Base-by-base conservation (phyloP, 2,113 vertebrate species). In the Heterotis niloticus region DNA sequence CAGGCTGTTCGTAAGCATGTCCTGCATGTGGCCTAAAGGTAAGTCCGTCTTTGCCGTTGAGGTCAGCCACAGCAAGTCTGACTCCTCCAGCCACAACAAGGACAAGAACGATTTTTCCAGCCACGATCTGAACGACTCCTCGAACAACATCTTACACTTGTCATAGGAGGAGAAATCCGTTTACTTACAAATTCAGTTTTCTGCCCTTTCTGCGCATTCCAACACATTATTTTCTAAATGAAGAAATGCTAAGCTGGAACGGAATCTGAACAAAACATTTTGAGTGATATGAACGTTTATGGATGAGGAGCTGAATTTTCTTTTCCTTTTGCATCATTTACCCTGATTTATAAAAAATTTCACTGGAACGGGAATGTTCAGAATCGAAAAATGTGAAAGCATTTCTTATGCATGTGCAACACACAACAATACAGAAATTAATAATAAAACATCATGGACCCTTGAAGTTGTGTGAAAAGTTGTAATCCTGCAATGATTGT, bases 21-120 rank as follows among this genome's bases (percentile, higher is more conserved):
- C 90, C 60, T 95, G 94, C 78, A 44, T 91, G 13, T 91, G 92
- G 57, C 88, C 94, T 0, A 44, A 86, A 0, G 87, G 91, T 81
- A 96, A 95, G 87, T 87, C 94, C 87, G 92, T 96, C 87, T 91
- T 96, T 0, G 94, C 94, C 0, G 95, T 94, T 54, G 96, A 99
- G 82, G 97, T 98, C 88, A 98, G 96, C 88, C 91, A 95, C 82
- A 97, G 96, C 90, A 96, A 94, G 81, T 99, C 97, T 0, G 96
- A 96, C 90, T 98, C 96, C 5, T 96, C 95, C 29, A 96, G 96
- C 80, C 96, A 96, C 2, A 95, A 96, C 90, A 96, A 95, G 85
- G 97, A 98, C 16, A 96, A 97, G n/a, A n/a, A n/a, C n/a, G n/a
- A n/a, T n/a, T n/a, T n/a, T n/a, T n/a, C n/a, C n/a, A n/a, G 62